Conservation (phyloP, 2,113 vertebrate species). For the Thalassarche chlororhynchos region DNA sequence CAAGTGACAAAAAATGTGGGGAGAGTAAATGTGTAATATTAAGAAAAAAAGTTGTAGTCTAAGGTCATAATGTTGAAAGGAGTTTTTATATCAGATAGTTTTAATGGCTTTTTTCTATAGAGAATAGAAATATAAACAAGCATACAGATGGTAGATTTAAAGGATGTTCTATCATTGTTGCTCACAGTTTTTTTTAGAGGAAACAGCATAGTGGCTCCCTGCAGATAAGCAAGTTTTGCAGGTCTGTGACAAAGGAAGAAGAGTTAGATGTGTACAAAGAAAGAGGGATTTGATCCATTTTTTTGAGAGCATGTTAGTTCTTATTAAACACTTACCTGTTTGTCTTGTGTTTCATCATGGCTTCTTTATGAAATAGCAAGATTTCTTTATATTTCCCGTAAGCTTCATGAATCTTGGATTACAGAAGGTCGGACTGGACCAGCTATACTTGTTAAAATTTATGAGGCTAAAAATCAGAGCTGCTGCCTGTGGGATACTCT, state of each 20-base stretch:
- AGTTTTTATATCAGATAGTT: neutral
- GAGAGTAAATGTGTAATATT: neutral
- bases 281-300: neutral
- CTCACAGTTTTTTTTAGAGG: neutral
- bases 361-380: neutral
- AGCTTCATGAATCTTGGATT: neutral
- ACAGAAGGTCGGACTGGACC: neutral
- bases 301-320: neutral
- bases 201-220: neutral
- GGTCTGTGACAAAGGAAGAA: neutral
- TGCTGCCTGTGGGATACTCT: neutral
- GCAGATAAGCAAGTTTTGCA: neutral
- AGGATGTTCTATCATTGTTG: neutral
- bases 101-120: neutral
- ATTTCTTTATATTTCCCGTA: neutral
- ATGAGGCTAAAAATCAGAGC: neutral
- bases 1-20: neutral
- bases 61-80: neutral
- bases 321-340: neutral
- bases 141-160: neutral
- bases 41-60: neutral
- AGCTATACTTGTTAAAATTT: neutral
- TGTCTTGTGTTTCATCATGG: neutral
- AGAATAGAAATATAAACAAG: neutral
- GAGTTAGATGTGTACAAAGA: neutral